Evolutionary conservation across 2,888 invertebrate genomes (phyloP), one percentile per base, ranked within the genome.

Genomic region (Neoascia interrupta): DNA sequence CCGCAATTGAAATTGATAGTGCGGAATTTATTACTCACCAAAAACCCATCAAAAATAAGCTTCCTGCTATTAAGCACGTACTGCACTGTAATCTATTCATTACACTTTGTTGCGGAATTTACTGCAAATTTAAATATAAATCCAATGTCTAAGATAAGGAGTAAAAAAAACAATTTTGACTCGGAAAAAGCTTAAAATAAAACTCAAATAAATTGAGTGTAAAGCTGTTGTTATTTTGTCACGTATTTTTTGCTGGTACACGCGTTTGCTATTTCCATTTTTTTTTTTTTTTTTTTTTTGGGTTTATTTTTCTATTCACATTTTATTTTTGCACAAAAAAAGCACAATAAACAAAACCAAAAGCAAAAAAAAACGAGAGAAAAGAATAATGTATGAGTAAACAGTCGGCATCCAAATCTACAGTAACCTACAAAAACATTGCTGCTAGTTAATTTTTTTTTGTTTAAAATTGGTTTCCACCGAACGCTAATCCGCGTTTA

Each of bases 1-100:
- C n/a, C n/a, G n/a, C n/a, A n/a, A n/a, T n/a, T n/a, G n/a, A n/a
- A n/a, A n/a, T n/a, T n/a, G n/a, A n/a, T n/a, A n/a, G n/a, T n/a
- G n/a, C n/a, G n/a, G n/a, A n/a, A n/a, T n/a, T n/a, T n/a, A n/a
- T n/a, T n/a, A n/a, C n/a, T n/a, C n/a, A n/a, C n/a, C n/a, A n/a
- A n/a, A n/a, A n/a, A n/a, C n/a, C n/a, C n/a, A n/a, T n/a, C n/a
- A n/a, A n/a, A n/a, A n/a, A n/a, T n/a, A n/a, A 45, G 16, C 47
- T 47, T 47, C 47, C 47, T 47, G 16, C 47, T 47, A 15, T 45
- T 16, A 10, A 28, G 15, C 45, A 45, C 45, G 45, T 45, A 43
- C 26, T 10, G 26, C 45, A 15, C 13, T 13, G 8, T 13, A 10
- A 23, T 45, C 11, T 23, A 15, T 45, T 26, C 13, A 13, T 13